Base-by-base conservation (phyloP, 2,113 vertebrate species). In the Lophochroa leadbeateri region DNA sequence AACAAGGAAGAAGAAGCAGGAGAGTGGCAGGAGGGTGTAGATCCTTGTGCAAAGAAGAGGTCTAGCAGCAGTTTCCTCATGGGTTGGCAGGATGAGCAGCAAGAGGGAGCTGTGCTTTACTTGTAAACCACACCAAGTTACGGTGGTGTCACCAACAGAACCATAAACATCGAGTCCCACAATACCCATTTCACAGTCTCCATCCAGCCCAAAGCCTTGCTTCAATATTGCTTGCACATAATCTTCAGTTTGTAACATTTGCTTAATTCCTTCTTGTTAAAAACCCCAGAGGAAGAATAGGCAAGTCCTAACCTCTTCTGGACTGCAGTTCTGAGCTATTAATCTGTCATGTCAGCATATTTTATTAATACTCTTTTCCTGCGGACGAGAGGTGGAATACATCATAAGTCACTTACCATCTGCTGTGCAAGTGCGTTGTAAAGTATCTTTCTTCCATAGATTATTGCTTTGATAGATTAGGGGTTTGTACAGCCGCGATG, bases 401-500 rank as follows among this genome's bases (percentile, higher is more conserved):
- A 75, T 78, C 69, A 17, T 95, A 93, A 95, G 47, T 93, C 94
- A 89, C 80, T 94, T 88, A 86, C 90, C 96, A 95, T 95, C 95
- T 96, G 96, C 86, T 81, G 35, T 82, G 72, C 50, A 74, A 88
- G 69, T 82, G 80, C 0, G 0, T 91, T 92, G 91, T 71, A 75
- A 88, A 93, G 80, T 44, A 69, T 83, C 90, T 91, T 82, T 96
- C 88, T 89, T 91, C 86, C 81, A 18, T 1, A 93, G 77, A 84
- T 89, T 86, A 86, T 87, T 96, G 88, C 70, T 93, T 86, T 93
- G 94, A 94, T 94, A 92, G 86, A 93, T 93, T 71, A 93, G 64
- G 57, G 80, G 71, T 47, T 88, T 93, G 72, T 69, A 35, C 71
- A 90, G 76, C 87, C 35, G 1, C 23, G 72, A 83, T 94, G 37